These are phyloP conservation scores for Rhineura floridana DNA, from an alignment of 2,113 vertebrate species.

Conservation along the genomic window DNA sequence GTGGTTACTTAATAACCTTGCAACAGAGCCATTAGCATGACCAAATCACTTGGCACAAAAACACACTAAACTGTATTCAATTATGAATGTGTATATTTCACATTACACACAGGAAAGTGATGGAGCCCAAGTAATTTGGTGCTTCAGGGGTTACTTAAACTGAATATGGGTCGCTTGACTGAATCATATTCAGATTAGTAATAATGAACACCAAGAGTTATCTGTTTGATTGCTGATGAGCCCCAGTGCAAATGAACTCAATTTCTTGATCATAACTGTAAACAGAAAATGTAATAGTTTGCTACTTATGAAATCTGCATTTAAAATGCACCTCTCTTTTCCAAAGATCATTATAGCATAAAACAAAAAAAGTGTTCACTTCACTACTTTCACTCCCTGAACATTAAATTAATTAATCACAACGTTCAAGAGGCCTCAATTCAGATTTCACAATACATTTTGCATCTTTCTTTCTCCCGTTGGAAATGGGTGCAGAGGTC, in stretches of 20 bases:
- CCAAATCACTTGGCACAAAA: conserved; percentile 55
- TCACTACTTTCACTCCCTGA: neutral
- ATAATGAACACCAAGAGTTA: neutral
- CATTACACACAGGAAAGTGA: conserved; percentile 22
- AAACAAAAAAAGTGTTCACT: neutral
- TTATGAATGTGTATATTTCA: conserved; percentile 53
- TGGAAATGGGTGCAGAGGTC: neutral
- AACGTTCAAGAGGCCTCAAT: neutral
- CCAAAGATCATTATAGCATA: neutral
- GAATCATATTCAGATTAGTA: conserved; percentile 30
- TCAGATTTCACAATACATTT: neutral
- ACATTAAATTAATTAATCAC: neutral
- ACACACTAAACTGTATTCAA: conserved; percentile 32
- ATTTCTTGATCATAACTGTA: neutral
- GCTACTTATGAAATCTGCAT: neutral
- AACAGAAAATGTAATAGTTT: neutral
- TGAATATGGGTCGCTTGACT: neutral
- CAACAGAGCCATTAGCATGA: conserved; percentile 34
- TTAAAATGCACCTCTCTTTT: neutral
- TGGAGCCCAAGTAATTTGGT: neutral
- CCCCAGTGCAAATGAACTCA: conserved; percentile 10
- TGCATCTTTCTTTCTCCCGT: neutral
- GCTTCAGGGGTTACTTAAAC: conserved; percentile 34
- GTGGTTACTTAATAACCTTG: conserved; percentile 15
- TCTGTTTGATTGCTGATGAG: neutral